phyloP scores from a whole-genome alignment of 2,113 vertebrate genomes.

The Grus americana region DNA sequence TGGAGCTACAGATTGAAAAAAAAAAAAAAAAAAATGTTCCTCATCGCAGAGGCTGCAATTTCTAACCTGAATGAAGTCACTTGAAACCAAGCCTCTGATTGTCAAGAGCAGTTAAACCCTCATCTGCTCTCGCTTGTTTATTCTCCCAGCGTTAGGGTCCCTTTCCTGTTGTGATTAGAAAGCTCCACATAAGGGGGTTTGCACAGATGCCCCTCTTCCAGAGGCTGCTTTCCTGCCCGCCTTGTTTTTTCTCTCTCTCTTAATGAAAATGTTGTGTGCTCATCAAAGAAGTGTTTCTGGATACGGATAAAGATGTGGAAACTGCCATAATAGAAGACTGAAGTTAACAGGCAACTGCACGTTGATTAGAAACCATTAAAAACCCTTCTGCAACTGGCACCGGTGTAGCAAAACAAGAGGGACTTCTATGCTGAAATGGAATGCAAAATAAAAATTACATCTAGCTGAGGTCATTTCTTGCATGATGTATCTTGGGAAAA shows the following conservation, averaged over 20 bases:
- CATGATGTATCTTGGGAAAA: constrained; percentile 32
- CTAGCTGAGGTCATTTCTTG: constrained; percentile 53
- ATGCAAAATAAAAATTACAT: constrained; percentile 49
- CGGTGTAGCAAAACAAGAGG: not conserved
- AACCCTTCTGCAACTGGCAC: not conserved
- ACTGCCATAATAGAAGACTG: not conserved
- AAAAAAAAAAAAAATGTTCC: not conserved
- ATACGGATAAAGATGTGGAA: not conserved
- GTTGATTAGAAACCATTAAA: not conserved
- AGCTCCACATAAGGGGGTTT: not conserved
- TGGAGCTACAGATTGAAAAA: not conserved
- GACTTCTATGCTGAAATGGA: constrained; percentile 55
- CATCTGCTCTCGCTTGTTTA: not conserved
- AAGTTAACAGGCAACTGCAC: not conserved
- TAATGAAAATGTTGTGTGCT: constrained; percentile 29
- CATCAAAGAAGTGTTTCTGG: not conserved
- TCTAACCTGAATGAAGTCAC: not conserved
- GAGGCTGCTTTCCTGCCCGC: not conserved
- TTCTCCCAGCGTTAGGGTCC: not conserved
- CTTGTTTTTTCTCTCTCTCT: not conserved
- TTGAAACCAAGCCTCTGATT: not conserved
- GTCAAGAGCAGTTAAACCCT: not conserved
- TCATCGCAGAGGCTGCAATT: not conserved
- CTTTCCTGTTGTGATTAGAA: not conserved
- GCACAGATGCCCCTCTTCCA: not conserved